A percentile compares a stretch with the other conserved stretches of the same genome.
phyloP scores from a whole-genome alignment of 2,113 vertebrate genomes.

The Saimiri boliviensis region DNA sequence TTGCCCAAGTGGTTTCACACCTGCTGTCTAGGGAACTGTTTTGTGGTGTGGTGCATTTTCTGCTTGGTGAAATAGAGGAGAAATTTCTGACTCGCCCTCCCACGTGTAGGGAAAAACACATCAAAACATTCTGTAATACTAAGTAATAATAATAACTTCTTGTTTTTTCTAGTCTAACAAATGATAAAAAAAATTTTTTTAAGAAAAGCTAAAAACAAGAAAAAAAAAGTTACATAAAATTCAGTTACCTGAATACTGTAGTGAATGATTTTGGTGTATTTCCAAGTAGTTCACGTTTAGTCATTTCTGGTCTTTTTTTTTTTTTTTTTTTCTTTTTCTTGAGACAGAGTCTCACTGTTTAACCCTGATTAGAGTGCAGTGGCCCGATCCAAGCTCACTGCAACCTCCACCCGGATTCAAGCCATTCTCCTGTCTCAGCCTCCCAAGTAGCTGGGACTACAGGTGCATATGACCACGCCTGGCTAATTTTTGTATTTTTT shows the following conservation, averaged over 20 bases:
- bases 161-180: neutral
- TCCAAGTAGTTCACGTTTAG: neutral
- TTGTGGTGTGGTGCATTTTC: neutral
- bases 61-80: neutral
- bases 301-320: neutral
- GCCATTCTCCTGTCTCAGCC: too few species aligned
- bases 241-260: neutral
- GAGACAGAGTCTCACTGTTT: too few species aligned
- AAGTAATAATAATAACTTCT: neutral
- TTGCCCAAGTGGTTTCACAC: neutral
- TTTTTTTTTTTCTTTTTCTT: neutral
- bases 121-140: neutral
- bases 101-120: neutral
- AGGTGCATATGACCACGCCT: accelerated
- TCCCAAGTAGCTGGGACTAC: too few species aligned
- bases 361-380: too few species aligned
- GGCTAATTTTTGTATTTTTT: too few species aligned
- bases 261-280: neutral
- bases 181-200: neutral
- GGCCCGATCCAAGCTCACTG: too few species aligned
- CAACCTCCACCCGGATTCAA: too few species aligned
- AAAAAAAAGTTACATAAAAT: neutral
- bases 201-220: neutral
- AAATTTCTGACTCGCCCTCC: neutral
- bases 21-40: neutral